Evolutionary conservation across 1,140 invertebrate genomes (phyloP).

Genomic region (Choristoneura fumiferana): DNA sequence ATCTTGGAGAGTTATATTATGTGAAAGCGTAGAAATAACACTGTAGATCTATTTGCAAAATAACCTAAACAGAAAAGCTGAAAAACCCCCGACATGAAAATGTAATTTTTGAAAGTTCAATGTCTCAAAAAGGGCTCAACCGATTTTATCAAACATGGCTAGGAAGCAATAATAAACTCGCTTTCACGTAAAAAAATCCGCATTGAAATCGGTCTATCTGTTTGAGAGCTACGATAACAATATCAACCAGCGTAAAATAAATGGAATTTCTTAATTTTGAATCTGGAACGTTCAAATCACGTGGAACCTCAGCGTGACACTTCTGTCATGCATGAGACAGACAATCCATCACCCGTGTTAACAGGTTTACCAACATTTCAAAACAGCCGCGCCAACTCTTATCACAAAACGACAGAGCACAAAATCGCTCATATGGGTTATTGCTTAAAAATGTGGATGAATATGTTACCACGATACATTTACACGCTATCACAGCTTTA

Average conservation of each 20-base stretch:
- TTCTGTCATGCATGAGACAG: constrained; percentile 54
- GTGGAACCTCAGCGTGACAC: constrained; percentile 53
- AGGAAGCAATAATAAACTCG: too few relatives aligned
- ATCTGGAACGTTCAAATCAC: constrained; percentile 38
- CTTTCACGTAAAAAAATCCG: constrained; percentile 43
- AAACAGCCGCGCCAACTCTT: constrained; percentile 16
- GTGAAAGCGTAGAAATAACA: too few relatives aligned
- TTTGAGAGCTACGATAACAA: too few relatives aligned
- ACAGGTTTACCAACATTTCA: constrained; percentile 35
- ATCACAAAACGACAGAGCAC: not conserved
- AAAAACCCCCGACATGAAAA: too few relatives aligned
- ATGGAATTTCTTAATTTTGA: constrained; percentile 18
- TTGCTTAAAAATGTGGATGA: constrained; percentile 20
- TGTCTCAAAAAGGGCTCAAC: too few relatives aligned
- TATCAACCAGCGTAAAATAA: constrained; percentile 1
- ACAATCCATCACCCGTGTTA: constrained; percentile 64
- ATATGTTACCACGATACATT: constrained; percentile 33
- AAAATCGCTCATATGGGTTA: not conserved
- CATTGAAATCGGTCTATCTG: too few relatives aligned
- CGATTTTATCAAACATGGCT: too few relatives aligned
- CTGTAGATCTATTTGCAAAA: too few relatives aligned
- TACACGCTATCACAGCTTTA: constrained; percentile 24
- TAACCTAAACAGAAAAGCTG: too few relatives aligned
- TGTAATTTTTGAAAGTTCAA: too few relatives aligned
- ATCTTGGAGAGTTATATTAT: too few relatives aligned